phyloP scores from a whole-genome alignment of 2,888 invertebrate genomes.

The Sminthurinus aureus region DNA sequence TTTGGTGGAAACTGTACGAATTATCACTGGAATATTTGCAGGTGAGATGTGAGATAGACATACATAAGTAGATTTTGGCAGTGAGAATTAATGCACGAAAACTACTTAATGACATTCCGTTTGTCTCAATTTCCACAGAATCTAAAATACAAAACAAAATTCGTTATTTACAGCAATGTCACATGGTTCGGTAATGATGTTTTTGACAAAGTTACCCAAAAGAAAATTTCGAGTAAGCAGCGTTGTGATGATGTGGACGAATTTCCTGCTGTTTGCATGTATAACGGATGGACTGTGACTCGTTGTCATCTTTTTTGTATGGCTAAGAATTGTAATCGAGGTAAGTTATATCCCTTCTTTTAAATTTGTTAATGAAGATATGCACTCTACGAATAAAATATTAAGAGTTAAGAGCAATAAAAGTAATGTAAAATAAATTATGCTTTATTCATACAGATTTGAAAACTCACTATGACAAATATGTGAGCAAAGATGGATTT shows the following conservation, averaged over 20 bases:
- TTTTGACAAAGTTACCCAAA: conserved; percentile 37
- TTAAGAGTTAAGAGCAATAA: too few species aligned
- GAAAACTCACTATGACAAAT: conserved; percentile 24
- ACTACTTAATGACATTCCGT: too few species aligned
- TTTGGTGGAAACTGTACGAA: conserved; percentile 33
- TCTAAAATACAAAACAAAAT: too few species aligned
- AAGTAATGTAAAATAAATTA: too few species aligned
- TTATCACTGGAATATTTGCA: conserved; percentile 37
- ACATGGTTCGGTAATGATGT: conserved; percentile 45
- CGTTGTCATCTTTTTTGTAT: conserved; percentile 54
- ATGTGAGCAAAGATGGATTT: conserved; percentile 37
- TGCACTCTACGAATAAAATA: not conserved
- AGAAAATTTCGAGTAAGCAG: not conserved
- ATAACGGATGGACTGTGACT: conserved; percentile 54
- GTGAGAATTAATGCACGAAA: too few species aligned
- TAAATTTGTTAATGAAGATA: not conserved
- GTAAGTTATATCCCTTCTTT: not conserved
- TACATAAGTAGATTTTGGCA: too few species aligned
- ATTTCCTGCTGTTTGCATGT: conserved; percentile 40
- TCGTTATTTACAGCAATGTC: conserved; percentile 39
- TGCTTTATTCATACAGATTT: not conserved
- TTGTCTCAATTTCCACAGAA: too few species aligned
- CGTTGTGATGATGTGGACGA: conserved; percentile 8
- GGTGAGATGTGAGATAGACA: too few species aligned
- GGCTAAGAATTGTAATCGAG: conserved; percentile 47